Evolutionary conservation across 2,797 vertebrate genomes (phyloP).

Genomic region (Protonibea diacanthus): DNA sequence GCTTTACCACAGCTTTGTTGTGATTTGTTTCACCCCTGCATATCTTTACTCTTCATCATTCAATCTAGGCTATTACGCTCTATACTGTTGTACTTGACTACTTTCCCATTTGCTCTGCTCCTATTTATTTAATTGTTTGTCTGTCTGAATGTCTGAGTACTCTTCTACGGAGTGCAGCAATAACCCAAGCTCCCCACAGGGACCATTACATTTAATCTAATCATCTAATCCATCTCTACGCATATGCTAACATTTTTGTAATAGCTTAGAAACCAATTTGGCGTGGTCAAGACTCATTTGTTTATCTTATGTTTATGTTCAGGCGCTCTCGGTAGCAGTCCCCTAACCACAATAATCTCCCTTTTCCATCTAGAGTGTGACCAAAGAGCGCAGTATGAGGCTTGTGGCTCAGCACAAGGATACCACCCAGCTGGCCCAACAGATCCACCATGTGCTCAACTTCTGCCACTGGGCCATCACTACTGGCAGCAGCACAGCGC

Average conservation of each 20-base stretch:
- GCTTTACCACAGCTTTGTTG: not conserved
- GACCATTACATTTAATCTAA: conserved; percentile 28
- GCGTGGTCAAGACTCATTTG: not conserved
- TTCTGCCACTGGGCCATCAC: conserved; percentile 98
- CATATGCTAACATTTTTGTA: conserved; percentile 3
- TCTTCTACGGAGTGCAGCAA: conserved; percentile 3
- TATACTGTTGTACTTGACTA: not conserved
- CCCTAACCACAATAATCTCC: conserved; percentile 29
- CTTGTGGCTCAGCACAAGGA: conserved; percentile 94
- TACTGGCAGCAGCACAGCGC: conserved; percentile 96
- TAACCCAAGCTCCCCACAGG: conserved; percentile 14
- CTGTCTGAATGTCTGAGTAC: not conserved
- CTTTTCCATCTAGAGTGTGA: conserved; percentile 88
- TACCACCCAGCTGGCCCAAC: conserved; percentile 92
- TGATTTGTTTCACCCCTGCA: not conserved
- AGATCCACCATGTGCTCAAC: conserved; percentile 97
- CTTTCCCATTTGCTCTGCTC: not conserved
- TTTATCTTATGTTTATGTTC: not conserved
- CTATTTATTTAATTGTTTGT: conserved; percentile 5
- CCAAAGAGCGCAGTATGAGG: conserved; percentile 95
- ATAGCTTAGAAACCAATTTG: not conserved
- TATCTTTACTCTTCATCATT: not conserved
- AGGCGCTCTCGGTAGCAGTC: not conserved
- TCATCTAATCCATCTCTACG: conserved; percentile 10
- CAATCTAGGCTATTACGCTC: not conserved